Conservation (phyloP, 1,140 invertebrate species). For the Papilio dardanus region DNA sequence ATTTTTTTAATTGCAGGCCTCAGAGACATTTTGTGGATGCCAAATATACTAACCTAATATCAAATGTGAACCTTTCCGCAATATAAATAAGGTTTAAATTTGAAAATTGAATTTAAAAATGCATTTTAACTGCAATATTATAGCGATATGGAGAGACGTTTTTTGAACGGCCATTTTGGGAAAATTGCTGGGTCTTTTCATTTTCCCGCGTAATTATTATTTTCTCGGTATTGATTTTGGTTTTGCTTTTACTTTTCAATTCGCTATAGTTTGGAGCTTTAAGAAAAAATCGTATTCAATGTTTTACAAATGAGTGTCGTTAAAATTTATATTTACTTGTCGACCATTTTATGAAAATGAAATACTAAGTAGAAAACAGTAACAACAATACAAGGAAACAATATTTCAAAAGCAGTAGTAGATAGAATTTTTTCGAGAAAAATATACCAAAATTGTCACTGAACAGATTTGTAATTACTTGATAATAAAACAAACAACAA, state of each 20-base stretch:
- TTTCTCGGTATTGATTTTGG: conserved; percentile 48
- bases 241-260: conserved; percentile 34
- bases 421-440: no score
- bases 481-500: no score
- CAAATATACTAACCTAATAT: conserved; percentile 28
- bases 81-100: not conserved
- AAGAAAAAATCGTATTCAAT: conserved; percentile 9
- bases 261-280: not conserved
- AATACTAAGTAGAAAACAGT: not conserved
- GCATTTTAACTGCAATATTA: conserved; percentile 45
- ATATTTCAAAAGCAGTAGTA: no score
- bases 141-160: conserved; percentile 43
- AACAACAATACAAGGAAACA: no score
- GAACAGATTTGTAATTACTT: no score
- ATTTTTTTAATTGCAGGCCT: conserved; percentile 53
- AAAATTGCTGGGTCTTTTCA: conserved; percentile 47
- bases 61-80: conserved; percentile 21
- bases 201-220: conserved; percentile 45
- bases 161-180: conserved; percentile 51
- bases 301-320: not conserved
- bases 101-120: not conserved
- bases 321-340: not conserved
- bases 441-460: no score
- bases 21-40: conserved; percentile 48
- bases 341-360: not conserved